Conservation (phyloP, 2,113 vertebrate genomes). For the Lycaon pictus region DNA sequence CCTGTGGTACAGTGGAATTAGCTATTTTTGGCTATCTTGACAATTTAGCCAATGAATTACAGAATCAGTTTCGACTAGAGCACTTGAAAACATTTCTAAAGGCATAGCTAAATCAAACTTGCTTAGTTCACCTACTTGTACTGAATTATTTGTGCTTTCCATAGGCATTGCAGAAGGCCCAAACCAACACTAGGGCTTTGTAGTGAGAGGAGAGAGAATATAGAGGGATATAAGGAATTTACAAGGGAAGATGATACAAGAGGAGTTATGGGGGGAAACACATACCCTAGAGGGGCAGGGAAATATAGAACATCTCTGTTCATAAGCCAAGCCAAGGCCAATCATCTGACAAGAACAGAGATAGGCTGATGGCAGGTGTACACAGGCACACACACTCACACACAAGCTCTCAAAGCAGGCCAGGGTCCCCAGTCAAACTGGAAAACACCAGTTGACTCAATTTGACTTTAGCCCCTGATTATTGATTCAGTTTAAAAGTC, state of each 20-base stretch:
- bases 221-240: not conserved
- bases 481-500: conserved; percentile 33
- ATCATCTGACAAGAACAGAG: not conserved
- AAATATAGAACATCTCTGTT: not conserved
- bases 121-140: not conserved
- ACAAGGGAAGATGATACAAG: not conserved
- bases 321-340: not conserved
- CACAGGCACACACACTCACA: rapidly evolving
- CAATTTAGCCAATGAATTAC: not conserved
- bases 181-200: not conserved
- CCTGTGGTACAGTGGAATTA: not conserved
- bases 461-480: conserved; percentile 13
- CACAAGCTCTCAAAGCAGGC: not conserved
- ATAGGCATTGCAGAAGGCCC: not conserved
- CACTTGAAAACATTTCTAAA: conserved; percentile 56
- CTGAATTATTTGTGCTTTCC: conserved; percentile 54
- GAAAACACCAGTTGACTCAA: not conserved
- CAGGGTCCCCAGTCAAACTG: not conserved
- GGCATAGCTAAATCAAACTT: not conserved
- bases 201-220: not conserved
- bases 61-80: conserved; percentile 14
- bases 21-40: not conserved
- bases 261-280: not conserved
- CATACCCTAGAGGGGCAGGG: not conserved
- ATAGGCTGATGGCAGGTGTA: not conserved